A percentile compares a stretch with the other conserved stretches of the same genome.
phyloP scores from a whole-genome alignment of 1,140 invertebrate species.

The Drosophila pallidifrons region DNA sequence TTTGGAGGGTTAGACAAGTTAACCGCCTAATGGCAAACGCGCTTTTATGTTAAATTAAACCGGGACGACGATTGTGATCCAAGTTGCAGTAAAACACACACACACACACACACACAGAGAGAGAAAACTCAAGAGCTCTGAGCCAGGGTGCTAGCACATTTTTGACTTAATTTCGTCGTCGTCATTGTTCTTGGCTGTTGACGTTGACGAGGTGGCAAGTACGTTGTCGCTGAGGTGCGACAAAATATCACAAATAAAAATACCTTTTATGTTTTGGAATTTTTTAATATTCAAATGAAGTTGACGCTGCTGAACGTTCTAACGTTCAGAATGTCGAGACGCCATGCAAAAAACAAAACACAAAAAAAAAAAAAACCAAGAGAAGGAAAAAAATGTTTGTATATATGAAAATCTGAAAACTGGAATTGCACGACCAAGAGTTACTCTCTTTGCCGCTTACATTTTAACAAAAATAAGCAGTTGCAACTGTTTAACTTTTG shows the following conservation, averaged over 20 bases:
- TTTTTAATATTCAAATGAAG: conserved; percentile 84
- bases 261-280: conserved; percentile 82
- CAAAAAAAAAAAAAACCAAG: neutral
- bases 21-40: conserved; percentile 80
- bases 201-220: conserved; percentile 75
- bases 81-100: conserved; percentile 2
- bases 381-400: neutral
- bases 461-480: neutral
- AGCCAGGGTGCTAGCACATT: conserved; percentile 5
- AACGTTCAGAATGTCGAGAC: conserved; percentile 8
- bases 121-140: neutral
- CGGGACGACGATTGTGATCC: conserved; percentile 43
- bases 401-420: neutral
- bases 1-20: conserved; percentile 15
- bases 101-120: no score
- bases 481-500: no score
- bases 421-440: neutral
- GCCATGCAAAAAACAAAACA: conserved; percentile 9
- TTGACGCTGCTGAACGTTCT: conserved; percentile 19
- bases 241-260: conserved; percentile 84
- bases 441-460: neutral
- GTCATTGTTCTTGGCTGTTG: conserved; percentile 6
- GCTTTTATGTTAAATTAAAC: conserved; percentile 83
- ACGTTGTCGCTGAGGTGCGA: conserved; percentile 83
- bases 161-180: conserved; percentile 23